phyloP scores from a whole-genome alignment of 2,797 vertebrate genomes.

The Gymnoscopelus braueri region DNA sequence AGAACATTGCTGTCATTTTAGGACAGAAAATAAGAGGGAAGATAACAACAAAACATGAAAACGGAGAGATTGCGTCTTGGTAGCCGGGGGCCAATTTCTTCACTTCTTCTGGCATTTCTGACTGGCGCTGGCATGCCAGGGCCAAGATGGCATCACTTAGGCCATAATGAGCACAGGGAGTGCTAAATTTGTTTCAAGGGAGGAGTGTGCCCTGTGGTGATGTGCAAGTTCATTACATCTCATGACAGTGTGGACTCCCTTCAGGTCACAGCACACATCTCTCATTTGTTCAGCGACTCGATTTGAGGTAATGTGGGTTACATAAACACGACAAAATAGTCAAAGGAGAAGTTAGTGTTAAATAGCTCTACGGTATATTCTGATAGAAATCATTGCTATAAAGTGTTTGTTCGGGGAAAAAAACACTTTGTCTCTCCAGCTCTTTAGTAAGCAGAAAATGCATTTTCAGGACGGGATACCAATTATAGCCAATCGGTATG shows the following conservation, averaged over 20 bases:
- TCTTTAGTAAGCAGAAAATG: too few relatives aligned
- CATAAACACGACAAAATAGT: conserved; percentile 52
- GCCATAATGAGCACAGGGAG: conserved; percentile 63
- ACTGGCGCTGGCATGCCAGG: conserved; percentile 21
- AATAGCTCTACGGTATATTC: too few relatives aligned
- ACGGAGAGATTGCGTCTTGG: conserved; percentile 34
- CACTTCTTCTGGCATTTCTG: conserved; percentile 29
- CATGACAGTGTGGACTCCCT: conserved; percentile 57
- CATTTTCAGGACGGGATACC: too few relatives aligned
- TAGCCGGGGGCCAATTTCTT: conserved; percentile 34
- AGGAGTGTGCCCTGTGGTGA: conserved; percentile 61
- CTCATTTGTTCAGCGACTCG: conserved; percentile 65
- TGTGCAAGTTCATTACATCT: conserved; percentile 74
- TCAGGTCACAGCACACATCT: conserved; percentile 60
- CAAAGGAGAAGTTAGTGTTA: conserved; percentile 32
- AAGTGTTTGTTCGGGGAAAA: too few relatives aligned
- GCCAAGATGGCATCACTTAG: conserved; percentile 55
- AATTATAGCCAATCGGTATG: too few relatives aligned
- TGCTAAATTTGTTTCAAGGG: conserved; percentile 46
- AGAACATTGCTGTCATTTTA: background rate
- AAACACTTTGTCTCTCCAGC: too few relatives aligned
- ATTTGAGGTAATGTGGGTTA: conserved; percentile 58
- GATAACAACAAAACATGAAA: conserved; percentile 17
- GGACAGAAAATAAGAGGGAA: too few relatives aligned
- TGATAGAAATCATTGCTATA: too few relatives aligned